These are phyloP conservation scores for Dipodomys stephensi DNA, from an alignment of 2,113 vertebrate species.

Conservation along the genomic window DNA sequence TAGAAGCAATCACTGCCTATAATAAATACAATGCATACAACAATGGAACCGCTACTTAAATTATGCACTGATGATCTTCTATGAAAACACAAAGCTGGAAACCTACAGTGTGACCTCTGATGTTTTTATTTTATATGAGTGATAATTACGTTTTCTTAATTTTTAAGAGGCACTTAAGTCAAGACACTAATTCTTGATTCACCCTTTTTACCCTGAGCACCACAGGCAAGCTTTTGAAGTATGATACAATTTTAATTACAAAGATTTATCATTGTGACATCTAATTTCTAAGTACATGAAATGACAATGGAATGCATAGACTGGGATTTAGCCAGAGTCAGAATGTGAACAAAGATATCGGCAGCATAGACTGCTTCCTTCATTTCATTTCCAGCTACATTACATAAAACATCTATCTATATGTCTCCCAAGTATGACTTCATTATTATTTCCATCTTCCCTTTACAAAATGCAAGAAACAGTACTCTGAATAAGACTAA, in stretches of 20 bases:
- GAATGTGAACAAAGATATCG: neutral
- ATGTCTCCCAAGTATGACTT: neutral
- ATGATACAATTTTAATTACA: slow-evolving; percentile 77
- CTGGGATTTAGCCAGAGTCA: slow-evolving; percentile 20
- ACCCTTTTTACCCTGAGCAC: slow-evolving; percentile 9
- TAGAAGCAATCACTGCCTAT: neutral
- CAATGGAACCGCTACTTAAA: slow-evolving; percentile 9
- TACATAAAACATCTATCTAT: neutral
- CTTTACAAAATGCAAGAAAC: neutral
- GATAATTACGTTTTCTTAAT: slow-evolving; percentile 51
- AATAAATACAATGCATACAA: slow-evolving; percentile 8
- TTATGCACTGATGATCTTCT: slow-evolving; percentile 17
- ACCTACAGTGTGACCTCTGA: neutral
- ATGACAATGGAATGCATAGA: slow-evolving; percentile 59
- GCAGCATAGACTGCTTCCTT: neutral
- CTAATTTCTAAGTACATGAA: slow-evolving; percentile 78
- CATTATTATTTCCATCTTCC: neutral
- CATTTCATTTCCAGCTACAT: neutral
- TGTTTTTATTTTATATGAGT: slow-evolving; percentile 58
- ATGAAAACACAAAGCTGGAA: slow-evolving; percentile 22
- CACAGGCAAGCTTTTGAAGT: slow-evolving; percentile 51
- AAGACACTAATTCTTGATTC: slow-evolving; percentile 64
- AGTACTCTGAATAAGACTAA: neutral
- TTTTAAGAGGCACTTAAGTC: slow-evolving; percentile 56
- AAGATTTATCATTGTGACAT: slow-evolving; percentile 79